Evolutionary conservation across 2,888 invertebrate species (phyloP), one percentile per base, ranked within the genome.

Genomic region (Polymixis flavicincta): DNA sequence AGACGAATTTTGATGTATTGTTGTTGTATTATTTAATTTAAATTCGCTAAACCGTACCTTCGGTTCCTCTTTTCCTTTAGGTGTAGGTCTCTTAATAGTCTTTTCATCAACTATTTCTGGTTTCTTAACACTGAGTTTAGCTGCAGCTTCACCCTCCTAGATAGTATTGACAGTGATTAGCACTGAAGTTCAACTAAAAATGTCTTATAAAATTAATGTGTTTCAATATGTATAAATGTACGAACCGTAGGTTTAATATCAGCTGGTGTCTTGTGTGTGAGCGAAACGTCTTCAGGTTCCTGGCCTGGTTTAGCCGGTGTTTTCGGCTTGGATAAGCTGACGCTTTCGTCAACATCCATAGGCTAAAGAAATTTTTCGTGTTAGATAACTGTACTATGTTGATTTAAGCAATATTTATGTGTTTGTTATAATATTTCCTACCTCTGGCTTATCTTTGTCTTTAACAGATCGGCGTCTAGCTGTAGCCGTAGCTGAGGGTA

Each of bases 201-300:
- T 48, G 32, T 37, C 4, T 32, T n/a, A 22, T n/a, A 11, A 17
- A 19, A 68, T 45, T 13, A 25, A 22, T 37, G 9, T 32, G 45
- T 37, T 32, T 68, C 0, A 25, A 71, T 45, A 3, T n/a, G n/a
- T n/a, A n/a, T 65, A 63, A 75, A 32, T 78, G 54, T 94, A 96
- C 96, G 74, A 92, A 96, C 96, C 96, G 96, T 96, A 42, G 93
- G 96, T 85, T 90, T 94, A 72, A 92, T 95, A 87, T 96, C 95
- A 74, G 96, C 94, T 37, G 96, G 96, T 90, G 95, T 96, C 93
- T 95, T 96, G 88, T 96, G 96, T 92, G 95, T 95, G 57, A 96
- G 94, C 70, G 95, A 94, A 82, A 96, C 96, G 2, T 96, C 95
- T 89, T 96, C 96, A 69, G 96, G 96, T 85, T 94, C 93, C 80